Conservation (phyloP, 1,140 invertebrate genomes). For the Aphis craccivora region DNA sequence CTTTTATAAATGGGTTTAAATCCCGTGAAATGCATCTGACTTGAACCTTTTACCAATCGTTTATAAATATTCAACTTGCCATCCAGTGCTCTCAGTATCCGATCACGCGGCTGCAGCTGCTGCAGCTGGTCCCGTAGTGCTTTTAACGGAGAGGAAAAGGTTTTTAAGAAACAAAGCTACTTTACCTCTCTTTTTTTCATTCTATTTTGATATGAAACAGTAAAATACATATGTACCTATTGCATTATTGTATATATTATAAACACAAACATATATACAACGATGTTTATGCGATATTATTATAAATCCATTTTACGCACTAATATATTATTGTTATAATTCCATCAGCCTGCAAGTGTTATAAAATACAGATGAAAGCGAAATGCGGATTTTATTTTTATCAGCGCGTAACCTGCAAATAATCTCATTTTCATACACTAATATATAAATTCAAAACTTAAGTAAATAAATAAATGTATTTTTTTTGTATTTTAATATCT, state of each 20-base stretch:
- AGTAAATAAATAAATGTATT: too few relatives aligned
- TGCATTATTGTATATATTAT: not conserved
- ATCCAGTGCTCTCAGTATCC: not conserved
- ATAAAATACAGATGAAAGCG: not conserved
- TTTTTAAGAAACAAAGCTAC: slow-evolving; percentile 37
- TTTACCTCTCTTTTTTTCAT: not conserved
- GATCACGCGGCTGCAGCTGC: not conserved
- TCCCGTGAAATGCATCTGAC: slow-evolving; percentile 58
- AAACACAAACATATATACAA: not conserved
- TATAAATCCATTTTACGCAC: not conserved
- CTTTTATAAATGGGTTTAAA: slow-evolving; percentile 58
- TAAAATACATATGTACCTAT: not conserved
- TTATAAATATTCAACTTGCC: slow-evolving; percentile 57
- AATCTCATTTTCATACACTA: not conserved
- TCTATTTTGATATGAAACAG: not conserved
- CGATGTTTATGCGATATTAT: not conserved
- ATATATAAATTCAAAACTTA: not conserved
- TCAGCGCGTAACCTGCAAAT: not conserved
- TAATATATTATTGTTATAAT: not conserved
- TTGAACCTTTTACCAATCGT: slow-evolving; percentile 56
- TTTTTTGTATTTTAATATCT: too few relatives aligned
- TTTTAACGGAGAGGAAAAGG: slow-evolving; percentile 32
- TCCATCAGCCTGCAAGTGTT: not conserved
- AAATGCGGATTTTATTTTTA: not conserved
- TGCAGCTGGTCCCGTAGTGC: not conserved